phyloP scores from a whole-genome alignment of 2,113 vertebrate species.

The Chloropsis hardwickii region DNA sequence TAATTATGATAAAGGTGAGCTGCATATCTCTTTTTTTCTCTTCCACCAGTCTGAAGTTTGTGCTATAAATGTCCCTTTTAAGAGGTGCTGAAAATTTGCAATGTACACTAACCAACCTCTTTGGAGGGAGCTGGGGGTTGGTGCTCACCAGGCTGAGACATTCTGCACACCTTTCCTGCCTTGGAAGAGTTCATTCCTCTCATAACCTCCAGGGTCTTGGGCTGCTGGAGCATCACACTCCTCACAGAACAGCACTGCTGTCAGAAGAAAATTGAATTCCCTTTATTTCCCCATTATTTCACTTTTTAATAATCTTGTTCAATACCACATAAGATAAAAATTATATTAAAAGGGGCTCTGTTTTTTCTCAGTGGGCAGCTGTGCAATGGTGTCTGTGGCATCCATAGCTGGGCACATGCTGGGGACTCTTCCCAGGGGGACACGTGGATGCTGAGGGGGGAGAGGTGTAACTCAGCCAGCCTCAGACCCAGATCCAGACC shows the following conservation, averaged over 20 bases:
- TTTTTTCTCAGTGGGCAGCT: conserved; percentile 18
- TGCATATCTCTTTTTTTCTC: not conserved
- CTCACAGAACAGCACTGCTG: conserved; percentile 7
- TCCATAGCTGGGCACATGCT: not conserved
- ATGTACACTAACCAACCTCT: not conserved
- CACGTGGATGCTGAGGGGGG: accelerated
- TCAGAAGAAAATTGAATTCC: conserved; percentile 35
- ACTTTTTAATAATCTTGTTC: conserved; percentile 47
- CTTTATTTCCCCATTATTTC: conserved; percentile 53
- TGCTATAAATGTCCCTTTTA: conserved; percentile 2
- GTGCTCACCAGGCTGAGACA: not conserved
- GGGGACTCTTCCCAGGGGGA: not conserved
- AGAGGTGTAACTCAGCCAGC: not conserved
- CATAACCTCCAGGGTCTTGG: not conserved
- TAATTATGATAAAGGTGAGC: conserved; percentile 51
- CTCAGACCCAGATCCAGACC: not conserved
- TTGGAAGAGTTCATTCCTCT: not conserved
- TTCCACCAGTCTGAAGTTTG: not conserved
- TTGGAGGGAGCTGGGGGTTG: not conserved
- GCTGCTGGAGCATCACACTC: not conserved
- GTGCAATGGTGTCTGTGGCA: not conserved
- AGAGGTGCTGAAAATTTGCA: not conserved
- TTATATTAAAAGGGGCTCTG: not conserved
- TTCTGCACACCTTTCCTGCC: not conserved
- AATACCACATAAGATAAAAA: not conserved